Evolutionary conservation across 1,140 invertebrate species (phyloP), one percentile per base, ranked within the genome.

Genomic region (Helicoverpa zea): DNA sequence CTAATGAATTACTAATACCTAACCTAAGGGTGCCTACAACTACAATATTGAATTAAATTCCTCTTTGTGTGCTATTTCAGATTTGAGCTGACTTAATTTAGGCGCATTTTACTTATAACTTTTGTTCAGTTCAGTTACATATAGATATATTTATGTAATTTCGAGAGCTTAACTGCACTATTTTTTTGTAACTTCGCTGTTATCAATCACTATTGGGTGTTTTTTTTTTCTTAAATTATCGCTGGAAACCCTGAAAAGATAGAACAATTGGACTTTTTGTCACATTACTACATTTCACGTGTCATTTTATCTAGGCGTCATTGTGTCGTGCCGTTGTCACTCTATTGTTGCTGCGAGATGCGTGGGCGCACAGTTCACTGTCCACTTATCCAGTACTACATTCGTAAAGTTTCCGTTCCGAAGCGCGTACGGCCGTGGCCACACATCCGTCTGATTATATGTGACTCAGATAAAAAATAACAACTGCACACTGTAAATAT

Each of bases 401-500:
- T 83, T 85, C 80, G 77, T 82, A 77, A 81, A 80, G 80, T 87
- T 89, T 93, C 92, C 91, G 89, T 82, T 89, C 68, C 80, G 79
- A 84, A 85, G 86, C 83, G 81, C 86, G 87, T 83, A 82, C 80
- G 64, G 81, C 77, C 63, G 79, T 73, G 54, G 79, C 79, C 89
- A 88, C 90, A 91, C 93, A 94, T 94, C 93, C 92, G 90, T 80
- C 81, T 79, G 84, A 90, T 87, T 90, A 87, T 80, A 82, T 84
- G 81, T 66, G 58, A 29, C 30, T 75, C 63, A 29, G 70, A 81
- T 68, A 63, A 84, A 43, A 59, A 81, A 56, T 74, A 78, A 51
- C 11, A 81, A 76, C 35, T 56, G 11, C n/a, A 43, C 59, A 68
- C 2, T 66, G 58, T 77, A 64, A 63, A 52, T 77, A 64, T 78